A percentile compares a stretch with the other conserved stretches of the same genome.
Conservation (phyloP, 2,888 invertebrate genomes). For the Scelioninae gen. 1 region DNA sequence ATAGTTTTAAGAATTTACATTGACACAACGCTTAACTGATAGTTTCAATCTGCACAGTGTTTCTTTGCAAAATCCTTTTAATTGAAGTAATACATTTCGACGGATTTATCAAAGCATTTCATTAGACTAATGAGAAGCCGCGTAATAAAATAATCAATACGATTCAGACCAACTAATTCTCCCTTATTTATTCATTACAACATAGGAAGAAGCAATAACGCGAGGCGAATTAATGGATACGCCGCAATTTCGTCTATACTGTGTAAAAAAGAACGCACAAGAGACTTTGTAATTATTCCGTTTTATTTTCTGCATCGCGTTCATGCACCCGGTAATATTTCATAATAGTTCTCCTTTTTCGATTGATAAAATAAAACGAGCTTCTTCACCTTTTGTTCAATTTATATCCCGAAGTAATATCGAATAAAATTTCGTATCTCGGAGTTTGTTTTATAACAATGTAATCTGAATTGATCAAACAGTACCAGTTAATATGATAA, state of each 20-base stretch:
- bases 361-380: constrained; percentile 35
- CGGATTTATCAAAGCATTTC: constrained; percentile 54
- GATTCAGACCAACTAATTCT: constrained; percentile 28
- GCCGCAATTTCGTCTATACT: background rate
- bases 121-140: constrained; percentile 43
- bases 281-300: constrained; percentile 20
- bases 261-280: background rate
- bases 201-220: constrained; percentile 15
- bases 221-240: constrained; percentile 10
- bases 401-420: constrained; percentile 5
- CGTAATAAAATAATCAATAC: constrained; percentile 44
- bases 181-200: constrained; percentile 14
- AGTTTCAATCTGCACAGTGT: background rate
- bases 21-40: constrained; percentile 27
- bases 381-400: constrained; percentile 11
- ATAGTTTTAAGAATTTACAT: constrained; percentile 47
- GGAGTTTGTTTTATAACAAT: constrained; percentile 23
- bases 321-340: constrained; percentile 13
- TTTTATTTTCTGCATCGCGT: constrained; percentile 7
- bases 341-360: constrained; percentile 24
- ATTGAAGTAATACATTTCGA: constrained; percentile 51
- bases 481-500: constrained; percentile 18
- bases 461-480: constrained; percentile 47
- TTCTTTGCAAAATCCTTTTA: constrained; percentile 51
- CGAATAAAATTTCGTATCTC: constrained; percentile 22